Evolutionary conservation across 2,113 vertebrate species (phyloP).

Genomic region (Oryzias celebensis): DNA sequence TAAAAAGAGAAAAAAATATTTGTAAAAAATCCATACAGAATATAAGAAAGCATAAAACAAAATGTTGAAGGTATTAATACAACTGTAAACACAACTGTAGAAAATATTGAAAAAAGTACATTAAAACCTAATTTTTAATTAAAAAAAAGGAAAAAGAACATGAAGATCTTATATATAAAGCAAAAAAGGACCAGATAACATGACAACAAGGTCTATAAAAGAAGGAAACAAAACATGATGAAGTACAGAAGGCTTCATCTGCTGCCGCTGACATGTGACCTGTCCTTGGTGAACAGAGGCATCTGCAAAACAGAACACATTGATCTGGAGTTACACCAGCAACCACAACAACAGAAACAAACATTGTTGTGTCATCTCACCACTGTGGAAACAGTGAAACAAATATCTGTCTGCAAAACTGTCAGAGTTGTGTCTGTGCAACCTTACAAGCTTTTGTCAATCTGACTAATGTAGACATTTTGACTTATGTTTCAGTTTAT

Average conservation of each 20-base stretch:
- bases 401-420: background rate
- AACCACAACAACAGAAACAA: conserved; percentile 19
- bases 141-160: too few species aligned
- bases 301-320: conserved; percentile 12
- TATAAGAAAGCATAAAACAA: too few species aligned
- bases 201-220: too few species aligned
- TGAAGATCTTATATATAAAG: too few species aligned
- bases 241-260: background rate
- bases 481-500: background rate
- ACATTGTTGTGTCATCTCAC: conserved; percentile 1
- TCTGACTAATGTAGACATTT: background rate
- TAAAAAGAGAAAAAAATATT: too few species aligned
- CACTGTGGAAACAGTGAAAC: conserved; percentile 7
- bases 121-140: too few species aligned
- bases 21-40: too few species aligned
- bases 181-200: too few species aligned
- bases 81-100: too few species aligned
- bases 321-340: conserved; percentile 5
- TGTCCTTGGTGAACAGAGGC: conserved; percentile 13
- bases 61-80: too few species aligned
- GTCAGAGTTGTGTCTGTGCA: background rate
- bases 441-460: background rate
- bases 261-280: conserved; percentile 24
- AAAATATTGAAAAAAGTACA: too few species aligned
- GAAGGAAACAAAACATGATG: too few species aligned